Evolutionary conservation across 2,113 vertebrate genomes (phyloP).

Genomic region (Ursus arctos): DNA sequence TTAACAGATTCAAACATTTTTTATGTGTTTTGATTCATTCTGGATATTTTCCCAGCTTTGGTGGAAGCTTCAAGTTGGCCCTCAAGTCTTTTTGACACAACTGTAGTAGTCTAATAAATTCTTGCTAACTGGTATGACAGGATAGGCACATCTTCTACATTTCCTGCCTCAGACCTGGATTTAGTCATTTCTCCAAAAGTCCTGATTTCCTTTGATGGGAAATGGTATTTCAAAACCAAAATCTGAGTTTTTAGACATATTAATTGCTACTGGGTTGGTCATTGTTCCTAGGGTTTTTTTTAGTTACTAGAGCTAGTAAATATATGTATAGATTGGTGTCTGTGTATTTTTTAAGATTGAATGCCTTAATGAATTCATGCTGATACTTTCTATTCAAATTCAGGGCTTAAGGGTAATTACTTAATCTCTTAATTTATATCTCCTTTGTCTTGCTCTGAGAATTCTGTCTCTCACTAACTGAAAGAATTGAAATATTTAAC

Average conservation of each 20-base stretch:
- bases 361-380: background rate
- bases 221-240: background rate
- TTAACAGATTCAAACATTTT: background rate
- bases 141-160: background rate
- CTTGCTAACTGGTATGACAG: background rate
- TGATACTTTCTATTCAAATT: background rate
- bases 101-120: background rate
- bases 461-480: background rate
- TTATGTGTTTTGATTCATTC: background rate
- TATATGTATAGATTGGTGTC: background rate
- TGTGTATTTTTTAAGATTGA: background rate
- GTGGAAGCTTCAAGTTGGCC: background rate
- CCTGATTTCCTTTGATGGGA: background rate
- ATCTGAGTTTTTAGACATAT: background rate
- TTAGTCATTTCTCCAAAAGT: background rate
- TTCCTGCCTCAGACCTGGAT: background rate
- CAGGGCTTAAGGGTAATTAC: background rate
- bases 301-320: background rate
- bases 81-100: background rate
- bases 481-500: slow-evolving; percentile 8
- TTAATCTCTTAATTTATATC: background rate
- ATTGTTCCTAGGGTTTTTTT: background rate
- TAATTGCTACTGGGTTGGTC: background rate
- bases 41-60: background rate
- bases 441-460: background rate